phyloP scores from a whole-genome alignment of 2,113 vertebrate genomes.

The Mormyrus lacerda region DNA sequence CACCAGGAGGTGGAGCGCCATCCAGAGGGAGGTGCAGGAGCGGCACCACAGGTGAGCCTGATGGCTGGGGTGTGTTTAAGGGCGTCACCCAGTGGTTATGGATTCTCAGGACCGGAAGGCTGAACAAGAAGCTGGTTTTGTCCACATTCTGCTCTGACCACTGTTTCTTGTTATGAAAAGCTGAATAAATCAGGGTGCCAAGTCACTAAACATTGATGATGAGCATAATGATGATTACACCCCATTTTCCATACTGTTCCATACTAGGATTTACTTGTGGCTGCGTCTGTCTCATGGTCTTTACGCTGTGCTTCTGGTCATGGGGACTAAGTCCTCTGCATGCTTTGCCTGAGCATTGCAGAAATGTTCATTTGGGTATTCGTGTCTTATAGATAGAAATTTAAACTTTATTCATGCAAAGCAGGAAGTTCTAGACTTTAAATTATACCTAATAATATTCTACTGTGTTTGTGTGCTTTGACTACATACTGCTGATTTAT shows the following conservation, averaged over 20 bases:
- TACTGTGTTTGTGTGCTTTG: neutral
- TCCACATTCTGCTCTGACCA: neutral
- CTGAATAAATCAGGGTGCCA: neutral
- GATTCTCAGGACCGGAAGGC: neutral
- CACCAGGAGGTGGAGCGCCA: conserved; percentile 67
- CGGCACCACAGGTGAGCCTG: conserved; percentile 69
- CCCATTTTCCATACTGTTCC: neutral
- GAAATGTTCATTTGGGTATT: neutral
- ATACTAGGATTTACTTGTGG: neutral
- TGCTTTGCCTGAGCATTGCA: neutral
- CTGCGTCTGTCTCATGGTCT: neutral
- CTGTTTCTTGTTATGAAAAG: neutral
- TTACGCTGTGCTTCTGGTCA: neutral
- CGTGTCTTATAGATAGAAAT: neutral
- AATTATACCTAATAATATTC: neutral
- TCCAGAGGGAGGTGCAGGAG: conserved; percentile 60
- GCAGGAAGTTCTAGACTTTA: neutral
- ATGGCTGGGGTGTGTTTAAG: neutral
- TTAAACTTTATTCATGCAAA: neutral
- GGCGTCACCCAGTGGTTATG: neutral
- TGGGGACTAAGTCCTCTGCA: neutral
- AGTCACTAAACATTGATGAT: neutral
- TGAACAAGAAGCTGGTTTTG: neutral
- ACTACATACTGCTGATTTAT: neutral
- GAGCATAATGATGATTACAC: neutral